Conservation (phyloP, 2,797 vertebrate species). For the Novumbra hubbsi region DNA sequence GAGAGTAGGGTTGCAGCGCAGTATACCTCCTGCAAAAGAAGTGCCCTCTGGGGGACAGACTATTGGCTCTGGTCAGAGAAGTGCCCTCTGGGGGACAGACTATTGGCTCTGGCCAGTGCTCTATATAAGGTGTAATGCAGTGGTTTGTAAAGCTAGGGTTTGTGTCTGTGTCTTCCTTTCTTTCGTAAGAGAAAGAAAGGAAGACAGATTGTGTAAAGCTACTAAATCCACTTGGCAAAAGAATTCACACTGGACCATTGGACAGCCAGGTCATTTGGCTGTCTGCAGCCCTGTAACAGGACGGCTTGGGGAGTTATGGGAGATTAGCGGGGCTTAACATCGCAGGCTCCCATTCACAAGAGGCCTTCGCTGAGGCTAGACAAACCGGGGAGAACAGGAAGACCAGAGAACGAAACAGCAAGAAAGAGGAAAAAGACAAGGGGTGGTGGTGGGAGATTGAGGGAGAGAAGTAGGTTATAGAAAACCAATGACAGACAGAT, state of each 20-base stretch:
- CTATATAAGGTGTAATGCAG: no score
- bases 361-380: no score
- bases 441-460: not conserved
- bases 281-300: not conserved
- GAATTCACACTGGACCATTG: not conserved
- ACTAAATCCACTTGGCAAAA: constrained; percentile 3
- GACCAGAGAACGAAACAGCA: not conserved
- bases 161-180: no score
- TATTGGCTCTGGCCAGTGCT: no score
- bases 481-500: no score
- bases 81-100: no score
- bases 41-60: no score
- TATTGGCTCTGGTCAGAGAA: no score
- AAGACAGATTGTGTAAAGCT: not conserved
- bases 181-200: not conserved
- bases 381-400: not conserved
- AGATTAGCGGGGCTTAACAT: not conserved
- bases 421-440: not conserved
- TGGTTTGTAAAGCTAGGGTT: not conserved
- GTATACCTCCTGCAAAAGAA: no score
- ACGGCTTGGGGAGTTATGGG: not conserved
- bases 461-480: no score
- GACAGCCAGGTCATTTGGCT: not conserved
- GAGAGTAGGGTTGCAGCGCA: no score
- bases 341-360: constrained; percentile 9